Percentiles rank a stretch among this genome's conserved stretches.
Evolutionary conservation across 2,113 vertebrate genomes (phyloP).

Genomic region (Lophura nycthemera): DNA sequence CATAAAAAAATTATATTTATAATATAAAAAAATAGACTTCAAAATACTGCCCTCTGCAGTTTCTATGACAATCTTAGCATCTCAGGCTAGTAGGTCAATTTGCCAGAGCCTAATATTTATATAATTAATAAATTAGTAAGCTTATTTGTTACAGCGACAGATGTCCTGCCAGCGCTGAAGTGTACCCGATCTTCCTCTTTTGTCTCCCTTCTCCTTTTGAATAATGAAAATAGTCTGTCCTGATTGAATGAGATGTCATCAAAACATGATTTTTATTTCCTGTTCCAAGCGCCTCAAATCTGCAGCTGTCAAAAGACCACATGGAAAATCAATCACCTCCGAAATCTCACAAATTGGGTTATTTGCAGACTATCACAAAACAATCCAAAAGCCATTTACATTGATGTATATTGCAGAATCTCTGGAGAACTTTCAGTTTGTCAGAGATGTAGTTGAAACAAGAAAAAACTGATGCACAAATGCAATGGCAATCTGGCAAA

Average conservation of each 20-base stretch:
- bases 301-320: not conserved
- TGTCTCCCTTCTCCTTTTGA: not conserved
- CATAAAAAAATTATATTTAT: not conserved
- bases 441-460: not conserved
- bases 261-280: not conserved
- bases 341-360: not conserved
- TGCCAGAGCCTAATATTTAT: not conserved
- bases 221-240: not conserved
- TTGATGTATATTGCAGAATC: not conserved
- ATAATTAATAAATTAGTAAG: not conserved
- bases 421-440: not conserved
- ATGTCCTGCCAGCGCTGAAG: not conserved
- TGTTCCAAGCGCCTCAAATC: not conserved
- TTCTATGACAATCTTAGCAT: not conserved
- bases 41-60: not conserved
- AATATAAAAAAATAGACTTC: not conserved
- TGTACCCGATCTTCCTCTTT: not conserved
- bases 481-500: not conserved
- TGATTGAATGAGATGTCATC: not conserved
- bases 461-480: not conserved
- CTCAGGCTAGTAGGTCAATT: not conserved
- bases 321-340: not conserved
- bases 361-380: not conserved
- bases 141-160: not conserved
- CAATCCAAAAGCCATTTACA: not conserved